These are phyloP conservation scores for Oscarella lobularis DNA, from an alignment of 37 sponge, comb jelly and placozoan genomes.

Conservation along the genomic window DNA sequence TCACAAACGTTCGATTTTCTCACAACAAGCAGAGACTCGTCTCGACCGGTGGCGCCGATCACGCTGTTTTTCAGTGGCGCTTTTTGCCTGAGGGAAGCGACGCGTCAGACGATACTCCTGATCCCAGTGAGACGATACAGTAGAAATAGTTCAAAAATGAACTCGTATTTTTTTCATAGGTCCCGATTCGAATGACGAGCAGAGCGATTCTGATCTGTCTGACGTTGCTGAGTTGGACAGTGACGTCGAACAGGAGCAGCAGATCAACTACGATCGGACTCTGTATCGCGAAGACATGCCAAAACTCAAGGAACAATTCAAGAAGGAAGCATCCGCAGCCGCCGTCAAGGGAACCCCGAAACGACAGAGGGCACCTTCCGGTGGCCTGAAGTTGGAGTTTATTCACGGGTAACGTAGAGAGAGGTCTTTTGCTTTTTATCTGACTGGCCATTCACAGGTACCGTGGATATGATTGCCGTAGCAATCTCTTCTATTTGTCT, in stretches of 20 bases:
- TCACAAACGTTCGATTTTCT: constrained; percentile 88
- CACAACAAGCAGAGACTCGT: constrained; percentile 52
- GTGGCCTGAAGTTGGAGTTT: constrained; percentile 51
- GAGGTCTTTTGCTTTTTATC: neutral
- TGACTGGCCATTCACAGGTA: constrained; percentile 34
- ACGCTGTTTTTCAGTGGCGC: constrained; percentile 90
- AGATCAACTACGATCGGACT: constrained; percentile 39
- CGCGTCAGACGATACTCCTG: no score
- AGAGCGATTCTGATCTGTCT: constrained; percentile 68
- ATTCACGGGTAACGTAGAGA: constrained; percentile 65
- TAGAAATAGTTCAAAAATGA: no score
- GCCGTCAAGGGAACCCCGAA: constrained; percentile 17
- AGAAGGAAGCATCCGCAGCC: constrained; percentile 7
- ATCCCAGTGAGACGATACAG: no score
- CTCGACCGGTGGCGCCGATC: constrained; percentile 88
- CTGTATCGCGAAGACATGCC: constrained; percentile 68
- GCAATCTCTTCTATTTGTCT: constrained; percentile 81
- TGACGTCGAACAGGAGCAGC: constrained; percentile 80
- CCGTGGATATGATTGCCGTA: constrained; percentile 91
- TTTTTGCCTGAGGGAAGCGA: constrained; percentile 41
- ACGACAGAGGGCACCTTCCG: constrained; percentile 17
- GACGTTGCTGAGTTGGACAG: constrained; percentile 72
- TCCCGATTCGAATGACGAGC: constrained; percentile 65
- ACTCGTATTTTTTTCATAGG: no score
- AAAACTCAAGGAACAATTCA: constrained; percentile 28